phyloP scores from a whole-genome alignment of 2,797 vertebrate genomes.

The Epinephelus malabaricus region DNA sequence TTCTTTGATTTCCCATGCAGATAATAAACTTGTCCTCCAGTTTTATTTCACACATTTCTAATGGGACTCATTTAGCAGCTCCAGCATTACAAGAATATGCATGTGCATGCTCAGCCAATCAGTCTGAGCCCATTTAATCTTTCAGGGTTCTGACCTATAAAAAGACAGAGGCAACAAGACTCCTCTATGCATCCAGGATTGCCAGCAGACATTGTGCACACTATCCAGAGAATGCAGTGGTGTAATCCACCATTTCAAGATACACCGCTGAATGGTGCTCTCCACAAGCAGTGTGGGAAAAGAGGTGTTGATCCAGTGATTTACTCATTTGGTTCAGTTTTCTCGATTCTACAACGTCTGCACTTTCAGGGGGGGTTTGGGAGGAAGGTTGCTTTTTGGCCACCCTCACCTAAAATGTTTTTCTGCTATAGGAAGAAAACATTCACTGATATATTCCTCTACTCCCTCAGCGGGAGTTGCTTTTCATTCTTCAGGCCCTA shows the following conservation, averaged over 20 bases:
- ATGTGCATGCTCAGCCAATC: slow-evolving; percentile 24
- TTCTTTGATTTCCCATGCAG: slow-evolving; percentile 31
- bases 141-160: slow-evolving; percentile 5
- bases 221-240: slow-evolving; percentile 1
- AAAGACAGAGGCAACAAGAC: slow-evolving; percentile 9
- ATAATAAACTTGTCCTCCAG: slow-evolving; percentile 37
- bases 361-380: slow-evolving; percentile 27
- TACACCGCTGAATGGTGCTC: slow-evolving; percentile 13
- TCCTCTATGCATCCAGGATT: slow-evolving; percentile 11
- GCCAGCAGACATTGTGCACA: slow-evolving; percentile 23
- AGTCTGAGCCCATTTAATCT: slow-evolving; percentile 33
- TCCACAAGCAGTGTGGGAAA: neutral
- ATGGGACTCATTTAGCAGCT: slow-evolving; percentile 37
- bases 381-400: slow-evolving; percentile 22
- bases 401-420: slow-evolving; percentile 30
- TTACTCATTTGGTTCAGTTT: slow-evolving; percentile 52
- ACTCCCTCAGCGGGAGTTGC: slow-evolving; percentile 8
- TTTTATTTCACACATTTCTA: slow-evolving; percentile 48
- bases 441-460: slow-evolving; percentile 27
- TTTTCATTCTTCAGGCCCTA: slow-evolving; percentile 39
- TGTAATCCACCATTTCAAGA: slow-evolving; percentile 24
- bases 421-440: slow-evolving; percentile 15
- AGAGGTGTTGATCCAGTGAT: slow-evolving; percentile 39
- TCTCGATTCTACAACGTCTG: slow-evolving; percentile 26
- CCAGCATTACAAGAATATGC: slow-evolving; percentile 28